A percentile compares a stretch with the other conserved stretches of the same genome.
phyloP scores from a whole-genome alignment of 2,888 invertebrate species.

The Morpho achilles region DNA sequence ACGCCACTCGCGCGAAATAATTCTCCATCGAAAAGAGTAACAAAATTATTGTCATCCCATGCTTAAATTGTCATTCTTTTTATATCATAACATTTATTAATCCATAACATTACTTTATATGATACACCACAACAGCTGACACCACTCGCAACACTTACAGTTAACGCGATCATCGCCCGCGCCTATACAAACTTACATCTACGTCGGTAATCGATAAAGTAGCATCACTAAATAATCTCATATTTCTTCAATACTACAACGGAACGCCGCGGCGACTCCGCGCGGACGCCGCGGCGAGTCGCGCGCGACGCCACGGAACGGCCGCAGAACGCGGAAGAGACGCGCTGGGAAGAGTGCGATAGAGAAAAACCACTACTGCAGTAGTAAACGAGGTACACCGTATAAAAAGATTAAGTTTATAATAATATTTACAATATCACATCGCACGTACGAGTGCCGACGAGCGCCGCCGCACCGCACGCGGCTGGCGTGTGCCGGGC shows the following conservation, averaged over 20 bases:
- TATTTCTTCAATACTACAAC: conserved; percentile 34
- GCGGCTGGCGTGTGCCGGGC: conserved; percentile 5
- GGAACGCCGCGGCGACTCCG: conserved; percentile 30
- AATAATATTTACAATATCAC: conserved; percentile 66
- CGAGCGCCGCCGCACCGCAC: conserved; percentile 25
- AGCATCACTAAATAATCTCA: conserved; percentile 50
- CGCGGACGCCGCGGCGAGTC: neutral
- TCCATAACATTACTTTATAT: conserved; percentile 54
- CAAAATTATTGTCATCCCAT: conserved; percentile 78
- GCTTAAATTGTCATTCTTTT: conserved; percentile 67
- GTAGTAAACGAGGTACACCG: conserved; percentile 36
- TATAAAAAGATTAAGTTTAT: conserved; percentile 59
- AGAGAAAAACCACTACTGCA: conserved; percentile 26
- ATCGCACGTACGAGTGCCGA: conserved; percentile 46
- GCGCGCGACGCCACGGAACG: conserved; percentile 23
- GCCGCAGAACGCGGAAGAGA: conserved; percentile 24
- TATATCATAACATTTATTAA: conserved; percentile 48
- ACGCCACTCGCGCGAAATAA: conserved; percentile 38
- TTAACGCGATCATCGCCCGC: conserved; percentile 37
- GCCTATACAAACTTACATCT: conserved; percentile 61
- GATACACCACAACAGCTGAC: conserved; percentile 44
- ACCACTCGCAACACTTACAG: conserved; percentile 39
- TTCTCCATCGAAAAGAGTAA: conserved; percentile 52
- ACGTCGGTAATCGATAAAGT: conserved; percentile 34
- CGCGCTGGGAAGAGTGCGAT: conserved; percentile 27